Evolutionary conservation across 2,113 vertebrate species (phyloP), one percentile per base, ranked within the genome.

Genomic region (Channa argus): DNA sequence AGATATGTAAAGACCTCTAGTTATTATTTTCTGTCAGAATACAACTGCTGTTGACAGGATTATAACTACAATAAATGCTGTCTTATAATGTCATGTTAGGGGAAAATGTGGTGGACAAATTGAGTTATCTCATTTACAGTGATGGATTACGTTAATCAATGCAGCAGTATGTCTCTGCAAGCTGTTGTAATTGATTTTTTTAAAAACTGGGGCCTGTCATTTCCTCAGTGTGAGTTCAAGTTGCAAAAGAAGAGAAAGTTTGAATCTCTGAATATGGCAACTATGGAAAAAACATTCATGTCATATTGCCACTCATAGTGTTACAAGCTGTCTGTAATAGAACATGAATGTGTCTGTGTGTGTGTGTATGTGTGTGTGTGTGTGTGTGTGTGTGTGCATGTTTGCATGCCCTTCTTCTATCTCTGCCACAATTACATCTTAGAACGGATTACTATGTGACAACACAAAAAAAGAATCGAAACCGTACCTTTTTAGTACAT

Each of bases 131-230:
- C 47, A 55, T 85, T 79, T 77, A 33, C 62, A 56, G 6, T 71
- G 82, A 85, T 79, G 71, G 71, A 85, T 83, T 51, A 41, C 49
- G 49, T 79, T 85, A 63, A 62, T 80, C 52, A 75, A 2, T 24
- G 62, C 54, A 53, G 59, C 62, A 52, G 44, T 45, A 34, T 51
- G 76, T 33, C 33, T 77, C 75, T 65, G 46, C 45, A 43, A 65
- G 61, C 56, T 67, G 44, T 14, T 70, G 38, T 54, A 51, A 73
- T 73, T 24, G 64, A 80, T 80, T 77, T 62, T 15, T 24, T 53
- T 1, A 43, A 63, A 71, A 76, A 59, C 2, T 41, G 8, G 1
- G 8, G 53, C 14, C 14, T n/a, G 1, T n/a, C 51, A 71, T 44
- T 69, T 51, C 39, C 7, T 39, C 15, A 4, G 65, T 46, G 61